phyloP scores from a whole-genome alignment of 2,888 invertebrate genomes.

The Metopia argyrocephala region DNA sequence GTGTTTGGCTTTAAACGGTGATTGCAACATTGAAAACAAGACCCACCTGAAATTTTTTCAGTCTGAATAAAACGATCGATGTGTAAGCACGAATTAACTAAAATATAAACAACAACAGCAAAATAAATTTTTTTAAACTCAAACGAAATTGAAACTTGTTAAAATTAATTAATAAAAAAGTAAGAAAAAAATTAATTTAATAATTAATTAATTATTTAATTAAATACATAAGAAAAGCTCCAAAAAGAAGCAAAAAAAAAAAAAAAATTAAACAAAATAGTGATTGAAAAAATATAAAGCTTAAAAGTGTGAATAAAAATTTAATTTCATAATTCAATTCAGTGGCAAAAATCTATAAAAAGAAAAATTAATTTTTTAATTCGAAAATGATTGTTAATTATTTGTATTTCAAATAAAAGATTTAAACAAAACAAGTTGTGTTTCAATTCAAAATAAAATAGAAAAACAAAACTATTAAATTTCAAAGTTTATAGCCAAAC shows the following conservation, averaged over 20 bases:
- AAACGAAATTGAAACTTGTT: conserved; percentile 50
- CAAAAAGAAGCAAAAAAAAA: neutral
- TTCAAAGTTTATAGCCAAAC: neutral
- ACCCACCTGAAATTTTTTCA: conserved; percentile 67
- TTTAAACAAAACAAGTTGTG: neutral
- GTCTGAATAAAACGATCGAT: conserved; percentile 73
- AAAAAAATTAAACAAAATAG: neutral
- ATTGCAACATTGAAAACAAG: conserved; percentile 61
- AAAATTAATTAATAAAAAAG: conserved; percentile 3
- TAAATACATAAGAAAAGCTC: conserved; percentile 4
- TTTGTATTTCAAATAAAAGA: neutral
- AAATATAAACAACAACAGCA: neutral
- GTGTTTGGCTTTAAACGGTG: neutral
- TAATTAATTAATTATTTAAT: conserved; percentile 17
- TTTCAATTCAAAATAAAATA: neutral
- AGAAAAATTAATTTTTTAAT: too few species aligned
- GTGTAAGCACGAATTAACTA: conserved; percentile 68
- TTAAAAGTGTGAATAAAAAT: neutral
- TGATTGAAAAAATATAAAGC: neutral
- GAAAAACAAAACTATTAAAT: neutral
- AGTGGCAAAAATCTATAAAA: neutral
- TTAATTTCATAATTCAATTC: neutral
- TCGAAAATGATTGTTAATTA: neutral
- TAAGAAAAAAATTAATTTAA: conserved; percentile 8
- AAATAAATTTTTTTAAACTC: neutral